A percentile compares a stretch with the other conserved stretches of the same genome.
Evolutionary conservation across 2,888 invertebrate species (phyloP).

Genomic region (Lepidochrysops patricia): DNA sequence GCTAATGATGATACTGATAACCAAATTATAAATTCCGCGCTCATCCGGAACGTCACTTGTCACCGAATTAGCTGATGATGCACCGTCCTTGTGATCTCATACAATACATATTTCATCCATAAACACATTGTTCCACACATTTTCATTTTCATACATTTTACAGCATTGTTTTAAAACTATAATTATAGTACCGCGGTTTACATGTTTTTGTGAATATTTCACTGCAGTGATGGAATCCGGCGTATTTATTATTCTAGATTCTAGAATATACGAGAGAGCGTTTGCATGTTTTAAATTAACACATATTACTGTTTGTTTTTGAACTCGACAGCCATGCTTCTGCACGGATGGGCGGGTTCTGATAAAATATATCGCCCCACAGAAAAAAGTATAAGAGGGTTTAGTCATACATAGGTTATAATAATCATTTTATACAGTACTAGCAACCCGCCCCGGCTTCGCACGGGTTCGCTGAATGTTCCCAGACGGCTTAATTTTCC

Average conservation of each 20-base stretch:
- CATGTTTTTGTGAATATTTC: background rate
- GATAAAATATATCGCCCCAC: too few relatives aligned
- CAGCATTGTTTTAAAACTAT: background rate
- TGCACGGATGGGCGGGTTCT: too few relatives aligned
- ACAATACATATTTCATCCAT: background rate
- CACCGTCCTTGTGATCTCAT: conserved; percentile 20
- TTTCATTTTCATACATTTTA: background rate
- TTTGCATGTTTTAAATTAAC: too few relatives aligned
- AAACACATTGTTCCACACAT: background rate
- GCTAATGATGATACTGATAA: background rate
- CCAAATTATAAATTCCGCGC: background rate
- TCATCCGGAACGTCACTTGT: conserved; percentile 1
- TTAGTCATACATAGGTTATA: too few relatives aligned
- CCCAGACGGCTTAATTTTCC: too few relatives aligned
- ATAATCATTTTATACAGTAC: too few relatives aligned
- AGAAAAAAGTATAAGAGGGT: too few relatives aligned
- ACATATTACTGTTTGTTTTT: too few relatives aligned
- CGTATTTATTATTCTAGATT: background rate
- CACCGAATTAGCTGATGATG: conserved; percentile 19
- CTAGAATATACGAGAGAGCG: too few relatives aligned
- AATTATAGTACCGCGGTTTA: background rate
- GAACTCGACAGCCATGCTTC: too few relatives aligned
- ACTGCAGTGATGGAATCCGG: background rate
- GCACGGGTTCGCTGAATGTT: too few relatives aligned
- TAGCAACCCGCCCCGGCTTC: too few relatives aligned